Evolutionary conservation across 2,113 vertebrate species (phyloP), one percentile per base, ranked within the genome.

Genomic region (Notothenia rossii): DNA sequence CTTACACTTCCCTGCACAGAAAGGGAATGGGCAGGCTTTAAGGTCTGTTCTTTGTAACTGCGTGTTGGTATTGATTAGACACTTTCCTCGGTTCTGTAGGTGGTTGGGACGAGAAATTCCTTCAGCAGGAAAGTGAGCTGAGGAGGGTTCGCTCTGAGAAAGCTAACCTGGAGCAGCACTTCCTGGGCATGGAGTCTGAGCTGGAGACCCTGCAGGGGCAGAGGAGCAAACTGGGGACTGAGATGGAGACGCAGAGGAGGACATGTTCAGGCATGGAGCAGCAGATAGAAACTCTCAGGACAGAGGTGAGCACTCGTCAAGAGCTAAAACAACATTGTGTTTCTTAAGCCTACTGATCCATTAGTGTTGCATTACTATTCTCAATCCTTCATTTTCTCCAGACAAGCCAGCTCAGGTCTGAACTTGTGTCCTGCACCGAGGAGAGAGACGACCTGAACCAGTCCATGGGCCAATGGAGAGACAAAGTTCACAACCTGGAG

Each of bases 101-200:
- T 33, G 91, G 83, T 17, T 95, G 92, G 93, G 89, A 93, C n/a
- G 94, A 96, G 62, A 95, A 89, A 50, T 94, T 94, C 89, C 88
- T 96, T 77, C 91, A 92, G 75, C 80, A 89, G 81, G 95, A 96
- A 91, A 95, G 93, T 1, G 92, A 96, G 75, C 6, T 92, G 36
- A 94, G 74, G 75, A 93, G 92, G 59, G 83, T 90, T 29, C 93
- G 93, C 69, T 95, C 93, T 4, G 95, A 97, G 86, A 96, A 95
- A 62, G 79, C 82, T 14, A 95, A 93, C 80, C 72, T 85, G 17
- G 95, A 96, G 80, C 93, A 89, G 43, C 89, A 88, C 4, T 91
- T 92, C 15, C 89, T 95, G 6, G 94, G 94, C 48, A 75, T 75
- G 90, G 95, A 97, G 84, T 77, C 79, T 8, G 93, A 95, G 68